Percentiles rank a stretch among this genome's conserved stretches.
These are phyloP conservation scores for Macquaria australasica DNA, from an alignment of 2,113 vertebrate genomes.

Conservation along the genomic window DNA sequence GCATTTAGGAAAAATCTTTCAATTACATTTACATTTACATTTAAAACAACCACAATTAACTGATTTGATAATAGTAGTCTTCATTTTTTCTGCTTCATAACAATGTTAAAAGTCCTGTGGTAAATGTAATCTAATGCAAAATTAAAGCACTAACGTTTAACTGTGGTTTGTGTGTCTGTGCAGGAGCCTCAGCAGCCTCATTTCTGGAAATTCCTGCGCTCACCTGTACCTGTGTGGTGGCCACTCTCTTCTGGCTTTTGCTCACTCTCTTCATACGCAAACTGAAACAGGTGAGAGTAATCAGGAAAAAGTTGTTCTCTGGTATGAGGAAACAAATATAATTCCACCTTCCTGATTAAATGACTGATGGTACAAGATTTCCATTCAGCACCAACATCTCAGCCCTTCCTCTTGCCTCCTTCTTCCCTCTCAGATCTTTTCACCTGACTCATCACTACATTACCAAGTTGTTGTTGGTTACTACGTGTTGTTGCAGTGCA, in stretches of 20 bases:
- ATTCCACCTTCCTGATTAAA: background rate
- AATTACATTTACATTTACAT: no score
- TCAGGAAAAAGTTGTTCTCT: background rate
- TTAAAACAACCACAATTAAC: background rate
- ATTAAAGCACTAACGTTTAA: background rate
- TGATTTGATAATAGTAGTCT: background rate
- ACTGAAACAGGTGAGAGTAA: slow-evolving; percentile 85
- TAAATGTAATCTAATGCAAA: background rate
- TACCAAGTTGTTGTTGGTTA: no score
- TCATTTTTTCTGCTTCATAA: background rate
- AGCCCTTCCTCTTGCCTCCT: background rate
- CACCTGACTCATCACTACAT: background rate
- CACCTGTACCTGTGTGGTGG: slow-evolving; percentile 92
- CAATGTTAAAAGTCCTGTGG: background rate
- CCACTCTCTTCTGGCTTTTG: slow-evolving; percentile 93
- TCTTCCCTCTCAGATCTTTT: background rate
- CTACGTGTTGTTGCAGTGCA: no score
- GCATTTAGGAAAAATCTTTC: background rate
- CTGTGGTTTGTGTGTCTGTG: slow-evolving; percentile 23
- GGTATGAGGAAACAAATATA: background rate
- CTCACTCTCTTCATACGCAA: slow-evolving; percentile 94
- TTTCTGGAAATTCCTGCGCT: slow-evolving; percentile 92
- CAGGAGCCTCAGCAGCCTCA: slow-evolving; percentile 87
- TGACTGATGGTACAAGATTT: background rate
- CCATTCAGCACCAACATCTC: no score